phyloP scores from a whole-genome alignment of 2,797 vertebrate species.

The Erpetoichthys calabaricus region DNA sequence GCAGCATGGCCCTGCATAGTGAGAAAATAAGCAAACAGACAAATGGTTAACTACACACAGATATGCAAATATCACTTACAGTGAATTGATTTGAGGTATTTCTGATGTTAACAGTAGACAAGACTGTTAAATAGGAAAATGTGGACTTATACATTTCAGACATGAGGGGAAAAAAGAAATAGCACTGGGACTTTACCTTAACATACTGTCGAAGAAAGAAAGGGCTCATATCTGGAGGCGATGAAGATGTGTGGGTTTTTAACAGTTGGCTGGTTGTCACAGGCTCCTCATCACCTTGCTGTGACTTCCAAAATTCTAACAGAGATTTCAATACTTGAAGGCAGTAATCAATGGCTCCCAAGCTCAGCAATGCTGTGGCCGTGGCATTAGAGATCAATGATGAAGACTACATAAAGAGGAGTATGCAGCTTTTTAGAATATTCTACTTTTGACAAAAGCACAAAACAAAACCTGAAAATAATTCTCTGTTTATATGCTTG shows the following conservation, averaged over 20 bases:
- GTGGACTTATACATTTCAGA: too few species aligned
- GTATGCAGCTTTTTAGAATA: too few species aligned
- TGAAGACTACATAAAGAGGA: slow-evolving; percentile 58
- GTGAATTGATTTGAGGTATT: background rate
- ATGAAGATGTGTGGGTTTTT: slow-evolving; percentile 83
- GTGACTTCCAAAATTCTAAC: slow-evolving; percentile 92
- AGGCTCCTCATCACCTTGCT: slow-evolving; percentile 89
- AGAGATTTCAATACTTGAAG: slow-evolving; percentile 88
- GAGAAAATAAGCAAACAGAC: background rate
- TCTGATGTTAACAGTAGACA: background rate
- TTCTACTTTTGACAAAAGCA: too few species aligned
- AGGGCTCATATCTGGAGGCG: slow-evolving; percentile 95
- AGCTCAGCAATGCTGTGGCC: slow-evolving; percentile 82
- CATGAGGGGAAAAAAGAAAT: background rate
- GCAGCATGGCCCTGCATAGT: slow-evolving; percentile 78
- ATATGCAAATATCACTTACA: background rate
- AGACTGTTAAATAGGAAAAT: too few species aligned
- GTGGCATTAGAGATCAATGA: slow-evolving; percentile 95
- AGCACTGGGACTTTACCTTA: slow-evolving; percentile 56
- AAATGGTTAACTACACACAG: too few species aligned
- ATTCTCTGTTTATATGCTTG: too few species aligned
- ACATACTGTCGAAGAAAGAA: slow-evolving; percentile 96
- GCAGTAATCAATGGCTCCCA: slow-evolving; percentile 89
- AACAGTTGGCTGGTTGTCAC: slow-evolving; percentile 80
- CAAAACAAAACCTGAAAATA: too few species aligned